Evolutionary conservation across 2,113 vertebrate species (phyloP), one percentile per base, ranked within the genome.

Genomic region (Sinosuthora webbiana): DNA sequence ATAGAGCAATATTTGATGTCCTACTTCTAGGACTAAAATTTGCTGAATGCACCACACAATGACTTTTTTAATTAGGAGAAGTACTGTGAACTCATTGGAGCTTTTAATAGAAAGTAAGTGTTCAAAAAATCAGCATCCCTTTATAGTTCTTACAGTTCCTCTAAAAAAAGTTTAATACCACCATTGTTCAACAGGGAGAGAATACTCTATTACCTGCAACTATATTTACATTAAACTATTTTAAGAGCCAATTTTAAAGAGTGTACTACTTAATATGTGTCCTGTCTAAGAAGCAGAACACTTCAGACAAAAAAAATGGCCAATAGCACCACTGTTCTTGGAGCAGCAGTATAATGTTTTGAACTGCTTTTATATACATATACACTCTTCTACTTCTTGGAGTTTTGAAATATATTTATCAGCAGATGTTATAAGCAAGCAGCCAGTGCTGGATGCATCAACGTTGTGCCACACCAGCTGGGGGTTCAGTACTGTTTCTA

Each of bases 401-500:
- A 70, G 14, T 42, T 81, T 37, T 53, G 47, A 37, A 28, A 63
- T 21, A 39, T 33, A 75, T 83, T 64, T 28, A 42, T 28, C 71
- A 81, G 47, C 4, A 28, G 15, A 39, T 21, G 10, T 28, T 80
- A 33, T 4, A 70, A 73, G 19, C 28, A 50, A 1, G 0, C 16
- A 57, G 30, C 10, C 47, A 78, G 52, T 0, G 1, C 42, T 63
- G 69, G 60, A 15, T 74, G 18, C 44, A 49, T 37, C 55, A 30
- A 1, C 0, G 0, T 8, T 18, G 53, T 64, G 31, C 53, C 39
- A 47, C 56, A 56, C 6, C n/a, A 60, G 18, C 28, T 28, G 33
- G 33, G 17, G 31, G 27, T 22, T 42, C 62, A 56, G 24, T 6
- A 35, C 39, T 78, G 18, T 37, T 92, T 77, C 64, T n/a, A 39